Base-by-base conservation (phyloP, 2,797 vertebrate genomes). In the Holocentrus rufus region DNA sequence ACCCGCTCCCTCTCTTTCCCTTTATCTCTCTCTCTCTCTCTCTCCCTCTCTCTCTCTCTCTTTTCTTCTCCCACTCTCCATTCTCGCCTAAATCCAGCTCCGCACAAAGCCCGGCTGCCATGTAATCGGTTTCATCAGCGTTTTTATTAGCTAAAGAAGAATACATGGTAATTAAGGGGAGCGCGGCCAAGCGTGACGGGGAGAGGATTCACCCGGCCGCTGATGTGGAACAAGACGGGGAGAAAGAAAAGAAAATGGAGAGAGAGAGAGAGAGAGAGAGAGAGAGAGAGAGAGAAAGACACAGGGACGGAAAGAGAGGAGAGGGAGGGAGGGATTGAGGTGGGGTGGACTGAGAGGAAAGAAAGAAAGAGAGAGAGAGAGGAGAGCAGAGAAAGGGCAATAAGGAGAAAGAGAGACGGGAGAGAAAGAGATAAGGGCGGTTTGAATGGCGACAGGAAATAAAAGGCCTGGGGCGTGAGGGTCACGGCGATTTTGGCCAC, bases 61-160 rank as follows among this genome's bases (percentile, higher is more conserved):
- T 31, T 44, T 77, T 84, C 74, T 84, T 82, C 76, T 69, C 76
- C 77, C 74, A 27, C 81, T 78, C 80, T 79, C 56, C 69, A 75
- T 80, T 84, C 57, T 63, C 69, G 75, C 72, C 88, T 83, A 87
- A 86, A 90, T 84, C 77, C 82, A 82, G 69, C 76, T 78, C 80
- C 65, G 42, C 64, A 90, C 86, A 89, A 90, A 89, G 87, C 87
- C 65, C 60, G 0, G 72, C 87, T 82, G 86, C 90, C 85, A 85
- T 92, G 90, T 93, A 94, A 94, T 94, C 94, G 82, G 87, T 93
- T 93, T 92, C 91, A 94, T 93, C 93, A 93, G 89, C 88, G 81
- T 89, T 93, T 94, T 93, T 93, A 94, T 94, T 93, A 94, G 90
- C 90, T 86, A 81, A 91, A 92, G 90, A 91, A 93, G 92, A 94